Evolutionary conservation across 2,797 vertebrate species (phyloP).

Genomic region (Danio tinwini): DNA sequence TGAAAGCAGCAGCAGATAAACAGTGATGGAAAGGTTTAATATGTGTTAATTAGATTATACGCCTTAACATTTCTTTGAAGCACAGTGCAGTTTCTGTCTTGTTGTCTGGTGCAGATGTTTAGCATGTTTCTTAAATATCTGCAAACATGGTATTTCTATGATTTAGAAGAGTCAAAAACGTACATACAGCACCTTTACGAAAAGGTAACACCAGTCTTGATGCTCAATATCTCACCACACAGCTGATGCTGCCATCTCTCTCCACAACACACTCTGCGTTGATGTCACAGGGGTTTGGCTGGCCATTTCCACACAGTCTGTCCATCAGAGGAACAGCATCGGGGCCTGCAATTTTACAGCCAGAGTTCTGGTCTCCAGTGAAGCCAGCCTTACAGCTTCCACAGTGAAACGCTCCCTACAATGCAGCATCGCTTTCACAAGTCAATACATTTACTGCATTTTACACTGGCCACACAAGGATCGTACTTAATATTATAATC

Average conservation of each 20-base stretch:
- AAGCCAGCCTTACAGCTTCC: constrained; percentile 89
- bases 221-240: constrained; percentile 74
- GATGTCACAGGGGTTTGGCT: constrained; percentile 86
- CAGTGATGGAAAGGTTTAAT: too few species aligned
- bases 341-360: constrained; percentile 74
- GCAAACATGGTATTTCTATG: too few species aligned
- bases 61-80: too few species aligned
- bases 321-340: constrained; percentile 35
- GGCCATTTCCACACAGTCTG: constrained; percentile 83
- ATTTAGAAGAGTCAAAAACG: too few species aligned
- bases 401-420: constrained; percentile 92
- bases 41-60: too few species aligned
- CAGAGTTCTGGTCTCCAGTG: constrained; percentile 85
- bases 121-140: too few species aligned
- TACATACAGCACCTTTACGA: too few species aligned
- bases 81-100: too few species aligned
- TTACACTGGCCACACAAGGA: not conserved
- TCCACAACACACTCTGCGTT: constrained; percentile 88
- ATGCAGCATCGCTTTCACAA: not conserved
- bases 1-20: too few species aligned
- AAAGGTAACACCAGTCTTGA: not conserved
- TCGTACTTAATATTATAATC: constrained; percentile 47
- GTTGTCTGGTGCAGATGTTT: too few species aligned
- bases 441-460: not conserved
- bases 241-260: constrained; percentile 86